These are phyloP conservation scores for Micronycteris hirsuta DNA, from an alignment of 2,113 vertebrate species.

Conservation along the genomic window DNA sequence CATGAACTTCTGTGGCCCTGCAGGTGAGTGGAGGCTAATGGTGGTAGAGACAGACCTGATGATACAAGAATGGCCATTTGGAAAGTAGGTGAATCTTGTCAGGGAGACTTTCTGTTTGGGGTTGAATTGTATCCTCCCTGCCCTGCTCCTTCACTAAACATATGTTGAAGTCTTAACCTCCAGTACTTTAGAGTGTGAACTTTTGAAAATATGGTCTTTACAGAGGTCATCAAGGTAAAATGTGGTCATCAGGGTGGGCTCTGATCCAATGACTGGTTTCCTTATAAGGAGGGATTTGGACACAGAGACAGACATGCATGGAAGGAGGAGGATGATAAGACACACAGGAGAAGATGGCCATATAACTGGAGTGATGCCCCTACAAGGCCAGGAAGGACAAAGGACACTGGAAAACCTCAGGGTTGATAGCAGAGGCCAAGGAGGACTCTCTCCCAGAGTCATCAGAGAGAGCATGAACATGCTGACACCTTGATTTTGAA, in stretches of 20 bases:
- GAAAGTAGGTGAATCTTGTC: background rate
- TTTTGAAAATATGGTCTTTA: background rate
- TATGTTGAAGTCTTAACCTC: background rate
- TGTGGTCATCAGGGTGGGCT: background rate
- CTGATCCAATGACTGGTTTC: background rate
- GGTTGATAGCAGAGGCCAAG: background rate
- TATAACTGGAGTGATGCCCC: background rate
- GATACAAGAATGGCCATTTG: background rate
- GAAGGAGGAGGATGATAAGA: background rate
- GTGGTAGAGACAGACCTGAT: background rate
- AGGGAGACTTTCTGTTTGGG: background rate
- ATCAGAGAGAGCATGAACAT: background rate
- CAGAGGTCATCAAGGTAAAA: background rate
- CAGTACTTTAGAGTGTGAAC: background rate
- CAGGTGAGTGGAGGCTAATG: background rate
- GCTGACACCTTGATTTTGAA: background rate
- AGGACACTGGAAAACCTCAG: background rate
- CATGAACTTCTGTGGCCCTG: background rate
- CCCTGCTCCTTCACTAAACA: no score
- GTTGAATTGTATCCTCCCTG: background rate
- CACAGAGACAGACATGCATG: background rate
- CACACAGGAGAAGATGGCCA: background rate
- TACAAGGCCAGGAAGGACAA: background rate
- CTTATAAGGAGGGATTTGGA: background rate
- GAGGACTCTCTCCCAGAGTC: background rate